These are phyloP conservation scores for Macrophya annulata DNA, from an alignment of 2,888 invertebrate species.

Conservation along the genomic window DNA sequence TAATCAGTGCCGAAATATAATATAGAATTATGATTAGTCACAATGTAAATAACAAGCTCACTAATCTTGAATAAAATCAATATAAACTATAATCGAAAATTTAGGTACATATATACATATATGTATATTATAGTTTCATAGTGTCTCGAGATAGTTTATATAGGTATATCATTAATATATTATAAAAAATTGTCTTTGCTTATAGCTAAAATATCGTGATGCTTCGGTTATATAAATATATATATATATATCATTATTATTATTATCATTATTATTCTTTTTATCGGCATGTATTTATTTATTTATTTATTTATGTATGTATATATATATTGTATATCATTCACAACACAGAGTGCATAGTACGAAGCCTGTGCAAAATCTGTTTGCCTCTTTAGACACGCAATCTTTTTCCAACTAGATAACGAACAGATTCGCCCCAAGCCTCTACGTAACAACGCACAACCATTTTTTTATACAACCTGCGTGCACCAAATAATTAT, in stretches of 20 bases:
- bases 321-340: conserved; percentile 70
- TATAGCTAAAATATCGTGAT: conserved; percentile 78
- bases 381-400: conserved; percentile 59
- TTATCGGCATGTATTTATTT: conserved; percentile 29
- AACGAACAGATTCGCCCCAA: conserved; percentile 66
- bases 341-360: conserved; percentile 80
- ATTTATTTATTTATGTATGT: conserved; percentile 60
- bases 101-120: conserved; percentile 26
- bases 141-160: conserved; percentile 57
- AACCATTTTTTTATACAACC: conserved; percentile 78
- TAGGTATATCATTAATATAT: conserved; percentile 63
- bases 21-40: not conserved
- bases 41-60: conserved; percentile 5
- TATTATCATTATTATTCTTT: conserved; percentile 61
- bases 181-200: conserved; percentile 78
- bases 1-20: not conserved
- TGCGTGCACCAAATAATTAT: conserved; percentile 71
- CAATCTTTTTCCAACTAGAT: conserved; percentile 30
- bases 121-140: conserved; percentile 13
- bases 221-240: conserved; percentile 78
- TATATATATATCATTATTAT: conserved; percentile 71
- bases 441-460: conserved; percentile 77
- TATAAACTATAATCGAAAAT: conserved; percentile 3
- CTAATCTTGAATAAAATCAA: conserved; percentile 14
- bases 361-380: conserved; percentile 76